A percentile compares a stretch with the other conserved stretches of the same genome.
Evolutionary conservation across 2,113 vertebrate genomes (phyloP).

Genomic region (Anser cygnoides): DNA sequence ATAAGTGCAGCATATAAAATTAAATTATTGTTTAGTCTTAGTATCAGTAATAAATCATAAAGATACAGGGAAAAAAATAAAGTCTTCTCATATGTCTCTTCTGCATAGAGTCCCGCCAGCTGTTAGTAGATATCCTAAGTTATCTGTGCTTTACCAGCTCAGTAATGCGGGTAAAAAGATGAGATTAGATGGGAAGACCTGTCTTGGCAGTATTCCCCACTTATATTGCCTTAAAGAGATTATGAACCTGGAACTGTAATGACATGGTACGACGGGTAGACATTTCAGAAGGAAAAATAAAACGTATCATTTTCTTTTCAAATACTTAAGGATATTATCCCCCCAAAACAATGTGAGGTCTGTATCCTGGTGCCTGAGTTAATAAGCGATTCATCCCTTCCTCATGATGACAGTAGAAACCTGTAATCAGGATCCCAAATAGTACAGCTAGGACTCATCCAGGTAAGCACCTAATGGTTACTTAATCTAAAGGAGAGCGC

Average conservation of each 20-base stretch:
- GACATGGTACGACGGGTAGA: background rate
- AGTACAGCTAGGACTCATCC: background rate
- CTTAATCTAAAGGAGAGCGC: background rate
- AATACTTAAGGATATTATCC: background rate
- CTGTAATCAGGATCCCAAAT: background rate
- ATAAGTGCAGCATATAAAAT: background rate
- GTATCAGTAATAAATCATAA: background rate
- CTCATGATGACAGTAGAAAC: background rate
- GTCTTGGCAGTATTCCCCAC: background rate
- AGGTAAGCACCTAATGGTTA: background rate
- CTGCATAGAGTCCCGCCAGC: background rate
- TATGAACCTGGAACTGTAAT: background rate
- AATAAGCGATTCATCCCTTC: background rate
- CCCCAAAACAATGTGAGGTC: background rate
- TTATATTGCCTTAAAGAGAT: background rate
- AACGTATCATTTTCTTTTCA: background rate
- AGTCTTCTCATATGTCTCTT: background rate
- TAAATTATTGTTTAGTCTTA: background rate
- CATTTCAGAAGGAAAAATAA: background rate
- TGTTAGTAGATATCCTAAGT: background rate
- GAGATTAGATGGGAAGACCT: background rate
- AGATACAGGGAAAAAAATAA: background rate
- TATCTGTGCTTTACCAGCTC: background rate
- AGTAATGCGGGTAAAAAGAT: background rate
- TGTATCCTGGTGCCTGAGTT: background rate